A percentile compares a stretch with the other conserved stretches of the same genome.
These are phyloP conservation scores for Mesaphorura yosii DNA, from an alignment of 1,140 invertebrate genomes.

Conservation along the genomic window DNA sequence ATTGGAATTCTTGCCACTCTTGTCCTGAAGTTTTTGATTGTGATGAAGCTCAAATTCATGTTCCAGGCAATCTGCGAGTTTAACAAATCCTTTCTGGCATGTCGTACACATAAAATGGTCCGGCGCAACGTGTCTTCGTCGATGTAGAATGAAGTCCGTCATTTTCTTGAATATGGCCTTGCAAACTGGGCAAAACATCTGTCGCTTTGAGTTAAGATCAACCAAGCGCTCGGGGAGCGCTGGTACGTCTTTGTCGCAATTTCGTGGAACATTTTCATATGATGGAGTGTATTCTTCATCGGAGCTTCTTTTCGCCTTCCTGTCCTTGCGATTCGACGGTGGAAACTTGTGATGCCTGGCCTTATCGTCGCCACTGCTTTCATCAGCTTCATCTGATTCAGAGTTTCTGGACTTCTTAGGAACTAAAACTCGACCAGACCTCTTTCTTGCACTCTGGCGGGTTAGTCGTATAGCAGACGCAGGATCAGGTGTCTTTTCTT, in stretches of 20 bases:
- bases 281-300: constrained; percentile 7
- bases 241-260: too few species aligned
- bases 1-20: neutral
- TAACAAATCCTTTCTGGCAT: constrained; percentile 8
- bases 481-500: too few species aligned
- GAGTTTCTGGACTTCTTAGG: too few species aligned
- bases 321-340: neutral
- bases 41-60: constrained; percentile 6
- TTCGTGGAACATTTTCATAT: neutral
- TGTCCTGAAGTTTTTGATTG: neutral
- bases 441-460: too few species aligned
- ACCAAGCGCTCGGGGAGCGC: too few species aligned
- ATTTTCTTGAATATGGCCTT: neutral
- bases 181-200: neutral
- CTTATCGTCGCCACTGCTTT: neutral
- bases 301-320: neutral
- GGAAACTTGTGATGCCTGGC: neutral
- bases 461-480: too few species aligned
- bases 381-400: neutral
- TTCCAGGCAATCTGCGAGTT: neutral
- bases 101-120: constrained; percentile 13
- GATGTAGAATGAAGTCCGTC: constrained; percentile 5
- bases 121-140: constrained; percentile 3
- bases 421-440: too few species aligned
- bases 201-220: neutral